Base-by-base conservation (phyloP, 2,113 vertebrate species). In the Pterocles orientalis region DNA sequence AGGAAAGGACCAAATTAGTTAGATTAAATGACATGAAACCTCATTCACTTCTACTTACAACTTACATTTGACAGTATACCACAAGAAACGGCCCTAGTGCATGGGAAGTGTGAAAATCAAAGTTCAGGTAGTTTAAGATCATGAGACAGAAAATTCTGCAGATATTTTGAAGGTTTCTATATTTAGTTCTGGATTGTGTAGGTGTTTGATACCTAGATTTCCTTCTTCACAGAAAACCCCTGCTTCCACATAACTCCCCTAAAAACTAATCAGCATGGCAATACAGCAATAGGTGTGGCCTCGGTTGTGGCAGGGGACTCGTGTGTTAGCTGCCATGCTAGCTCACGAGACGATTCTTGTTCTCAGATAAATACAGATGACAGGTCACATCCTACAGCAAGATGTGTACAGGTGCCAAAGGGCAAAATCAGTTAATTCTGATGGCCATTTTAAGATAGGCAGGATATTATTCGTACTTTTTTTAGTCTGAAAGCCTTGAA, bases 181-280 rank as follows among this genome's bases (percentile, higher is more conserved):
- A 81, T 90, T 93, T 97, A 94, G 82, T 56, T 93, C 56, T 78
- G 39, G 26, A 50, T 41, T 73, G 28, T 64, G 75, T 83, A 54
- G 77, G 79, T 89, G 54, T 41, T 88, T 70, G 70, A 78, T 83
- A 90, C 34, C 62, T 90, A 66, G 43, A 80, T 93, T 94, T 96
- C 68, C 53, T 95, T 82, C 69, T 54, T 90, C 60, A 68, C 8
- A 78, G 19, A 47, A 72, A 29, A 75, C 58, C 43, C 36, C 47
- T 70, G 10, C 26, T 94, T 90, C 3, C 3, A 41, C 21, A 8
- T 62, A 88, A 70, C 51, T 70, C 16, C n/a, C 36, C 66, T 82
- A 76, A 88, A 93, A 94, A 76, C 62, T 82, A 85, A n/a, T 53
- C 56, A 51, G 5, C 25, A 16, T 11, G 29, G 65, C 76, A 58